A percentile compares a stretch with the other conserved stretches of the same genome.
These are phyloP conservation scores for Catharus fuscescens DNA, from an alignment of 2,113 vertebrate species.

Conservation along the genomic window DNA sequence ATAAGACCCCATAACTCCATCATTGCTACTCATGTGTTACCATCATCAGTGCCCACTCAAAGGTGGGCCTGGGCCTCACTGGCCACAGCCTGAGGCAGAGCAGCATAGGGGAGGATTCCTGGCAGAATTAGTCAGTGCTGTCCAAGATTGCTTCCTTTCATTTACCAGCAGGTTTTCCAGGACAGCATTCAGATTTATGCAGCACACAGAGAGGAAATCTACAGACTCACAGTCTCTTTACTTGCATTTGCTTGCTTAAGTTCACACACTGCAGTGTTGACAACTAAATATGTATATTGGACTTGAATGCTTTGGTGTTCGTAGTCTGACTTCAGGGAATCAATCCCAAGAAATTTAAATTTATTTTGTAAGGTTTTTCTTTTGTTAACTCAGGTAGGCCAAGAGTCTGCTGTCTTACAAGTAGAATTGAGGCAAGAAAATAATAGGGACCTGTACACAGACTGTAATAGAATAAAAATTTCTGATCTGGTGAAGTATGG, in stretches of 20 bases:
- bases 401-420: not conserved
- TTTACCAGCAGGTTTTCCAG: not conserved
- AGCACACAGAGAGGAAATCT: not conserved
- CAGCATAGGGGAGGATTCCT: not conserved
- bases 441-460: not conserved
- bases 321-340: not conserved
- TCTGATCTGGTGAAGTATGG: not conserved
- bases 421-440: not conserved
- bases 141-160: not conserved
- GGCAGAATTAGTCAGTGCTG: not conserved
- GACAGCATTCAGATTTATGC: not conserved
- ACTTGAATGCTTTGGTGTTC: not conserved
- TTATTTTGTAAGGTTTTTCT: not conserved
- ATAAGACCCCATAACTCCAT: rapidly evolving
- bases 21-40: not conserved
- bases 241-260: not conserved
- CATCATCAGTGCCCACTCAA: not conserved
- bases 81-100: not conserved
- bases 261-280: not conserved
- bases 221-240: not conserved
- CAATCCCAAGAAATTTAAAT: not conserved
- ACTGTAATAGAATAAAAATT: not conserved
- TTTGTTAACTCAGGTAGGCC: not conserved
- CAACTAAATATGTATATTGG: not conserved
- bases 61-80: not conserved